Evolutionary conservation across 1,140 invertebrate genomes (phyloP).

Genomic region (Drosophila kanapiae): DNA sequence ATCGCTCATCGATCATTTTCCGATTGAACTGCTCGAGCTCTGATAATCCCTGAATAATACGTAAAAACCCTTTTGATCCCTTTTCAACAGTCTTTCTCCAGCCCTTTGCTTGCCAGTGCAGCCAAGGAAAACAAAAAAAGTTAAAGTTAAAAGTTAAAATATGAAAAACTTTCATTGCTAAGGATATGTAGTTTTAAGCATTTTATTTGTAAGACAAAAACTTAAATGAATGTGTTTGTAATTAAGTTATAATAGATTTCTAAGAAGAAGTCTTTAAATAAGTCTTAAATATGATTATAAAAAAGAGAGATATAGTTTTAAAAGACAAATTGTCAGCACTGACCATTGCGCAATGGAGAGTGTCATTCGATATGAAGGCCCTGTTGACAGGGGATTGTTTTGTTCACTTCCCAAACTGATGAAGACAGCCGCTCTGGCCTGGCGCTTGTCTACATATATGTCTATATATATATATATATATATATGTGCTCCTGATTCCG

Average conservation of each 20-base stretch:
- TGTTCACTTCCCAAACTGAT: conserved; percentile 14
- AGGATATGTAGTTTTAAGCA: not conserved
- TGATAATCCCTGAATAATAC: conserved; percentile 51
- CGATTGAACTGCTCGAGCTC: conserved; percentile 60
- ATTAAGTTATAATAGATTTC: too few relatives aligned
- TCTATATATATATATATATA: not conserved
- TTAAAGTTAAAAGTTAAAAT: not conserved
- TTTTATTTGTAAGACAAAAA: not conserved
- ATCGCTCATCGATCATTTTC: conserved; percentile 75
- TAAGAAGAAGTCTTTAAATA: too few relatives aligned
- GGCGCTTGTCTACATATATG: conserved; percentile 19
- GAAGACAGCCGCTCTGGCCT: conserved; percentile 34
- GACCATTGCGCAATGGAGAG: conserved; percentile 63
- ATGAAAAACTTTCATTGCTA: not conserved
- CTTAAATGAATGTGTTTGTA: too few relatives aligned
- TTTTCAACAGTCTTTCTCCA: conserved; percentile 5
- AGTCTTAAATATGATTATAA: too few relatives aligned
- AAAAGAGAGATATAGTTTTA: too few relatives aligned
- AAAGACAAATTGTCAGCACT: too few relatives aligned
- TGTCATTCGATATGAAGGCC: conserved; percentile 77
- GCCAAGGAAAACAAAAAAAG: not conserved
- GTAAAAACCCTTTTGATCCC: conserved; percentile 7
- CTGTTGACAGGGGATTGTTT: conserved; percentile 59
- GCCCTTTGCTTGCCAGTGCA: not conserved
- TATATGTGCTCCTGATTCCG: conserved; percentile 16